Base-by-base conservation (phyloP, 2,797 vertebrate genomes). In the Clangula hyemalis region DNA sequence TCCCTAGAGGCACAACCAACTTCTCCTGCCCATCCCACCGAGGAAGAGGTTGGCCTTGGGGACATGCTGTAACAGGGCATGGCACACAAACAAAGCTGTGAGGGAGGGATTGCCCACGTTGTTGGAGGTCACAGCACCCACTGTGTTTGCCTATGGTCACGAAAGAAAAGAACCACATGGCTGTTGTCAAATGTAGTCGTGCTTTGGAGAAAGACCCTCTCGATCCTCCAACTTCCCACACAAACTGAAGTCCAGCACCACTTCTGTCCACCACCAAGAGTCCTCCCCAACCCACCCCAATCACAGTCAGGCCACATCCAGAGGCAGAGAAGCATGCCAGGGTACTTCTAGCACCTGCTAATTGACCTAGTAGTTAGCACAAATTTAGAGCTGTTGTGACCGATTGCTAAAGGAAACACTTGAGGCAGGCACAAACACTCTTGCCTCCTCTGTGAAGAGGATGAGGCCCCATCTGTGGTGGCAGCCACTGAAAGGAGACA, bases 1-100 rank as follows among this genome's bases (percentile, higher is more conserved):
- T 53, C 65, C 49, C 85, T 8, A 39, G 22, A 61, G 92, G 89
- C 77, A 82, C 89, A 87, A 84, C 58, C 90, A 84, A 68, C 30
- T 17, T 93, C 72, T 94, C 58, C 79, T 95, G 64, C 69, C 91
- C 95, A 47, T 86, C 93, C 94, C 94, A 69, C 60, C 1, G 2
- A 45, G 71, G 78, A 60, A 45, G 61, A 28, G 14, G 58, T 1
- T 69, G 72, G 87, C 41, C 78, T 85, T 53, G 30, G 28, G 54
- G 32, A 69, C 20, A 3, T 51, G 65, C 32, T 43, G 1, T 30
- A 14, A 7, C 28, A 10, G 60, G 49, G 39, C 19, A 76, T 75
- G n/a, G 39, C 1, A 21, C 1, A 6, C 30, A 8, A 28, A 28
- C 13, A 38, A 61, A 34, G 8, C 32, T 22, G 5, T 7, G 53